phyloP scores from a whole-genome alignment of 2,797 vertebrate genomes.

The Astyanax mexicanus region DNA sequence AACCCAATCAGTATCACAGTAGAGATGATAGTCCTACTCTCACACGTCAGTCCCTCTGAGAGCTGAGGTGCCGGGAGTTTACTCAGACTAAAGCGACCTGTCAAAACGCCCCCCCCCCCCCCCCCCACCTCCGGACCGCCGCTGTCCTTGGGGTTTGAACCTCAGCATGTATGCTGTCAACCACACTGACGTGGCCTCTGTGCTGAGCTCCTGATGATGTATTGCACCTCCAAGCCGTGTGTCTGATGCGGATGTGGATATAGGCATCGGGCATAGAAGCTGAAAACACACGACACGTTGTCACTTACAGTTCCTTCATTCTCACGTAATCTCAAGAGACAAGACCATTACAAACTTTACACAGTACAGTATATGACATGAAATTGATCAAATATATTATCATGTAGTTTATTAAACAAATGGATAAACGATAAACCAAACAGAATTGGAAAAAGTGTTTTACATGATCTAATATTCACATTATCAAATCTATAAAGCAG shows the following conservation, averaged over 20 bases:
- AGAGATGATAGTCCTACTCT: slow-evolving; percentile 6
- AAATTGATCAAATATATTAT: no score
- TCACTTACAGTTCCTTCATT: neutral
- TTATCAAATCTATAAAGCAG: no score
- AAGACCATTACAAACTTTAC: no score
- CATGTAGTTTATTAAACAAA: no score
- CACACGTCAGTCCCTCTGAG: slow-evolving; percentile 33
- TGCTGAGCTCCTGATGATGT: neutral
- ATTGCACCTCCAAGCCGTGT: neutral
- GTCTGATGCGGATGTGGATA: neutral
- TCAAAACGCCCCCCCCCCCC: slow-evolving; percentile 50
- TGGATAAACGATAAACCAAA: no score
- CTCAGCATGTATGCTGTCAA: slow-evolving; percentile 50
- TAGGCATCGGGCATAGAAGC: neutral
- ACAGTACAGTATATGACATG: no score
- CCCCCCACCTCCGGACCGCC: slow-evolving; percentile 38
- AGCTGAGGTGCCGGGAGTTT: neutral
- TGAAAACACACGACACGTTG: neutral
- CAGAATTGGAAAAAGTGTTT: no score
- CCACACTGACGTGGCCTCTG: slow-evolving; percentile 31
- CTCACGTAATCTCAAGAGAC: neutral
- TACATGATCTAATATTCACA: no score
- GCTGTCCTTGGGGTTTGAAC: slow-evolving; percentile 36
- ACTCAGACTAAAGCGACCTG: slow-evolving; percentile 45
- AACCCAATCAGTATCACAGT: slow-evolving; percentile 11